These are phyloP conservation scores for Agrypnia vestita DNA, from an alignment of 1,140 invertebrate genomes.

Conservation along the genomic window DNA sequence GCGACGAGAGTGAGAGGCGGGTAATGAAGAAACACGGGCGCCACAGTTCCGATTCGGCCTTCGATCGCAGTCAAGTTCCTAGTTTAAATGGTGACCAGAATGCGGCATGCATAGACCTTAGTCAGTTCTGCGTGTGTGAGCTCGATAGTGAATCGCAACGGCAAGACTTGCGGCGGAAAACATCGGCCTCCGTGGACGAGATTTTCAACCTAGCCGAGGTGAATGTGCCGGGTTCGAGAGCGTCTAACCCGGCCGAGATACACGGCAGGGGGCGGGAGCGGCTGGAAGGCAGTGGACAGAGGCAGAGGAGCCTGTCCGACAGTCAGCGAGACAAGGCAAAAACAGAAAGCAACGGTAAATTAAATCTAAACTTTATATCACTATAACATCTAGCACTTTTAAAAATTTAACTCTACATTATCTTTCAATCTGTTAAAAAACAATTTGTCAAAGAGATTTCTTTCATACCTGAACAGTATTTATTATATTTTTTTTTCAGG, in stretches of 20 bases:
- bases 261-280: conserved; percentile 47
- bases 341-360: conserved; percentile 64
- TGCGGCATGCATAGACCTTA: conserved; percentile 68
- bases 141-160: conserved; percentile 60
- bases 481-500: too few relatives aligned
- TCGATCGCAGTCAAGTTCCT: conserved; percentile 43
- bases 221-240: conserved; percentile 42
- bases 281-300: conserved; percentile 69
- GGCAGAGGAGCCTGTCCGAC: conserved; percentile 82
- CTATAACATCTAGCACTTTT: too few relatives aligned
- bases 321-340: conserved; percentile 75
- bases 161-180: conserved; percentile 64
- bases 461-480: too few relatives aligned
- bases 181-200: conserved; percentile 80
- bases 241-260: conserved; percentile 44
- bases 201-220: conserved; percentile 75
- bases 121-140: conserved; percentile 71
- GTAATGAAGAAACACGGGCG: conserved; percentile 66
- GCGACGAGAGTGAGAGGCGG: conserved; percentile 22
- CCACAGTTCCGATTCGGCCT: conserved; percentile 66
- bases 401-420: too few relatives aligned
- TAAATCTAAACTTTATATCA: neutral
- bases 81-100: conserved; percentile 40
- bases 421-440: too few relatives aligned
- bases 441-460: too few relatives aligned